A percentile compares a stretch with the other conserved stretches of the same genome.
Conservation (phyloP, 2,888 invertebrate genomes). For the Maniola hyperantus region DNA sequence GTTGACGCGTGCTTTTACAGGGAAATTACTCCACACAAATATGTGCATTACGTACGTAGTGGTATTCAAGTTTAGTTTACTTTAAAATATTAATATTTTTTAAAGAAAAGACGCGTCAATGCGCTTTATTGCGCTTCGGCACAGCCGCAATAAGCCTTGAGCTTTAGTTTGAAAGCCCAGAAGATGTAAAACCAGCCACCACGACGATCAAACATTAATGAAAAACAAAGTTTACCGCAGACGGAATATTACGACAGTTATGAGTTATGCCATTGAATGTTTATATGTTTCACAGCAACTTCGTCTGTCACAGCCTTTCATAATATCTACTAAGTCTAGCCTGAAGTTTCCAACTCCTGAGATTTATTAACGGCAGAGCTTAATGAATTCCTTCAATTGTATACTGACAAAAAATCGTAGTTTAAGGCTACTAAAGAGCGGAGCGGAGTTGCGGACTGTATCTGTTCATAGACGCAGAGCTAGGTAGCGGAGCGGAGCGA, state of each 20-base stretch:
- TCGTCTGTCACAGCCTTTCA: background rate
- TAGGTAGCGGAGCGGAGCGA: no score
- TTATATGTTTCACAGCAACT: background rate
- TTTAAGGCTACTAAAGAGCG: no score
- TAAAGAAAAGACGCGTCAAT: no score
- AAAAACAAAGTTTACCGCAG: background rate
- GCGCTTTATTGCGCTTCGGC: no score
- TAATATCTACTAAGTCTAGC: background rate
- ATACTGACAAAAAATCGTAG: background rate
- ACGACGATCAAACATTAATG: background rate
- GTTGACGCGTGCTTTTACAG: no score
- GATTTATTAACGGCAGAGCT: background rate
- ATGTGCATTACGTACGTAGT: no score
- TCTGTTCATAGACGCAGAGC: no score
- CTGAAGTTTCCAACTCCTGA: background rate
- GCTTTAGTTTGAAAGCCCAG: background rate
- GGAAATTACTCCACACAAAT: no score
- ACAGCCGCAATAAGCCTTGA: background rate
- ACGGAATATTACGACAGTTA: background rate
- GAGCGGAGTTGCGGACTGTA: no score
- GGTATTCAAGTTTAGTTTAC: no score
- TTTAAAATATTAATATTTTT: no score
- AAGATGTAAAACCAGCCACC: background rate
- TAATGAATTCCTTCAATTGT: background rate
- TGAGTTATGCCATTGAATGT: background rate